Conservation (phyloP, 2,797 vertebrate genomes). For the Takifugu ocellatus region DNA sequence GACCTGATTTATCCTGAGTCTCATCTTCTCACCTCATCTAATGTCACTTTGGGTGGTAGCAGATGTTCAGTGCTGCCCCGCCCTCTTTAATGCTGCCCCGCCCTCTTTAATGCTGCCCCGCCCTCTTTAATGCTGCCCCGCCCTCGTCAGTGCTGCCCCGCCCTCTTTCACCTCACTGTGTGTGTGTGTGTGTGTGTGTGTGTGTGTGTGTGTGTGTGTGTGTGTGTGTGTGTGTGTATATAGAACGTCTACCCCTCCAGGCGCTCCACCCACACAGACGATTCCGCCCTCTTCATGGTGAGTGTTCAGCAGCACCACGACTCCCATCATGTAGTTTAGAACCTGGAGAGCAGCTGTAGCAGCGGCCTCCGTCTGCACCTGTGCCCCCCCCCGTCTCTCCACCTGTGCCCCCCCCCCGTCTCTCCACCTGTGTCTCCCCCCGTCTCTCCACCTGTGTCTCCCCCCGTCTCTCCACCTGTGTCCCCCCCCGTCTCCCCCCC, state of each 20-base stretch:
- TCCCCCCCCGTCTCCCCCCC: not conserved
- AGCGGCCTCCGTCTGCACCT: not conserved
- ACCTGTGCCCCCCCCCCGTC: not conserved
- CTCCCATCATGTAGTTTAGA: no score
- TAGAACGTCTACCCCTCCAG: slow-evolving; percentile 90
- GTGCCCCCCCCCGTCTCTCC: not conserved
- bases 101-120: no score
- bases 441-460: not conserved
- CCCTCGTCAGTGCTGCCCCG: not conserved
- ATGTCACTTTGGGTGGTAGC: no score
- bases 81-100: no score
- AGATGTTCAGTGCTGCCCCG: no score
- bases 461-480: no score
- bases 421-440: no score
- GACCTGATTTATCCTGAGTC: no score
- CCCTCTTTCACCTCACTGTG: slow-evolving; percentile 7
- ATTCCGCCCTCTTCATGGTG: slow-evolving; percentile 99
- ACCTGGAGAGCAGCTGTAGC: no score
- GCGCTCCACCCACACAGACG: slow-evolving; percentile 97
- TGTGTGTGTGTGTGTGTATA: slow-evolving; percentile 36
- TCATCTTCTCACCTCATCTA: no score
- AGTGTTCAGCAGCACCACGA: slow-evolving; percentile 41
- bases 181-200: slow-evolving; percentile 25
- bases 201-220: slow-evolving; percentile 28
- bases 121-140: no score